Evolutionary conservation across 2,113 vertebrate species (phyloP).

Genomic region (Forbesichthys papilliferus): DNA sequence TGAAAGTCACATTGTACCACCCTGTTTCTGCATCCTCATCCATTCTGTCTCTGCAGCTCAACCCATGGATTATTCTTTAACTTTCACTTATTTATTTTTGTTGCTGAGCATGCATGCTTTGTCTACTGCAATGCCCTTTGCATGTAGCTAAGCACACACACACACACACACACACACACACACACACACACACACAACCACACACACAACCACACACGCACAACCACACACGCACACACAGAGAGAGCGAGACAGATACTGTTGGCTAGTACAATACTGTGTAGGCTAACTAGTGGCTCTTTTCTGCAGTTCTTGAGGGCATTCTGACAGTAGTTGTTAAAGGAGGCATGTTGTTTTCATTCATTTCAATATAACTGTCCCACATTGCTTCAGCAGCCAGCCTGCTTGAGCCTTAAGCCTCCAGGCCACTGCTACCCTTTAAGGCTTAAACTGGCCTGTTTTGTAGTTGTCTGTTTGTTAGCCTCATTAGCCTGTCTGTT

Average conservation of each 20-base stretch:
- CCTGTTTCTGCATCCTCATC: conserved; percentile 11
- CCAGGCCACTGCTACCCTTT: conserved; percentile 6
- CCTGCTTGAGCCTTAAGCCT: conserved; percentile 5
- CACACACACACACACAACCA: neutral
- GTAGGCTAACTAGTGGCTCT: neutral
- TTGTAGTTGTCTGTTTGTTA: neutral
- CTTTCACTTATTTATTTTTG: conserved; percentile 55
- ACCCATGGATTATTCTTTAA: conserved; percentile 31
- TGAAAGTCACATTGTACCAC: conserved; percentile 35
- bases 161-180: neutral
- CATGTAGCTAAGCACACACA: conserved; percentile 7
- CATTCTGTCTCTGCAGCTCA: conserved; percentile 10
- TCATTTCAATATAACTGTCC: conserved; percentile 18
- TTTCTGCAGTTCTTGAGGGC: conserved; percentile 29
- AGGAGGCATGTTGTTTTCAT: conserved; percentile 10
- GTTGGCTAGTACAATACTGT: neutral
- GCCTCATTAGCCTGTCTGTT: neutral
- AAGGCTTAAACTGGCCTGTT: neutral
- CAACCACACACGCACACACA: too few relatives aligned
- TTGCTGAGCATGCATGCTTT: conserved; percentile 48
- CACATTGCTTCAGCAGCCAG: neutral
- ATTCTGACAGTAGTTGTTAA: conserved; percentile 21
- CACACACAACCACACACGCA: neutral
- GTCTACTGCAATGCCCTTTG: conserved; percentile 34
- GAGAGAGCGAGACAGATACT: too few relatives aligned